A percentile compares a stretch with the other conserved stretches of the same genome.
phyloP scores from a whole-genome alignment of 2,797 vertebrate genomes.

The Smutsia temminckii region DNA sequence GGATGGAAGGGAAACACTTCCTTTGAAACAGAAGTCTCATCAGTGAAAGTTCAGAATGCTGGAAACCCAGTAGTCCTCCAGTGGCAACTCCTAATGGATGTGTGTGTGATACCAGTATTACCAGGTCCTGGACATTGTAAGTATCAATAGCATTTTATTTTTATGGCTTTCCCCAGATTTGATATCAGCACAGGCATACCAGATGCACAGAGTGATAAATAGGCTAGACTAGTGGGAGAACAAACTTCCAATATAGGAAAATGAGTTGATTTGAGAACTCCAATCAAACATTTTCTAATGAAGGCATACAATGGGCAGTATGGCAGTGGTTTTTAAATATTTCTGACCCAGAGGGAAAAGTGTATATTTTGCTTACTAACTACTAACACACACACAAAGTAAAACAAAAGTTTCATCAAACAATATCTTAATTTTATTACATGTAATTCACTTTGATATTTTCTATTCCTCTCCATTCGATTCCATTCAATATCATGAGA shows the following conservation, averaged over 20 bases:
- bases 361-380: neutral
- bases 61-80: neutral
- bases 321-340: neutral
- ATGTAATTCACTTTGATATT: neutral
- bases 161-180: neutral
- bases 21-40: neutral
- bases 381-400: neutral
- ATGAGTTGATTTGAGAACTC: neutral
- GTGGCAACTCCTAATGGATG: neutral
- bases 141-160: neutral
- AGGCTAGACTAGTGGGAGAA: neutral
- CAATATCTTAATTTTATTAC: neutral
- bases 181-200: neutral
- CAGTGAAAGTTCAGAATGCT: neutral
- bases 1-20: neutral
- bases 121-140: neutral
- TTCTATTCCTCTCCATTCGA: neutral
- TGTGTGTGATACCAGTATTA: neutral
- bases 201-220: neutral
- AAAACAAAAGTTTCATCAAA: neutral
- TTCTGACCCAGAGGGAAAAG: neutral
- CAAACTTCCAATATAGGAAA: slow-evolving; percentile 1
- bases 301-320: neutral
- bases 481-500: neutral
- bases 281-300: neutral